Conservation (phyloP, 2,797 vertebrate species). For the Forpus xanthops region DNA sequence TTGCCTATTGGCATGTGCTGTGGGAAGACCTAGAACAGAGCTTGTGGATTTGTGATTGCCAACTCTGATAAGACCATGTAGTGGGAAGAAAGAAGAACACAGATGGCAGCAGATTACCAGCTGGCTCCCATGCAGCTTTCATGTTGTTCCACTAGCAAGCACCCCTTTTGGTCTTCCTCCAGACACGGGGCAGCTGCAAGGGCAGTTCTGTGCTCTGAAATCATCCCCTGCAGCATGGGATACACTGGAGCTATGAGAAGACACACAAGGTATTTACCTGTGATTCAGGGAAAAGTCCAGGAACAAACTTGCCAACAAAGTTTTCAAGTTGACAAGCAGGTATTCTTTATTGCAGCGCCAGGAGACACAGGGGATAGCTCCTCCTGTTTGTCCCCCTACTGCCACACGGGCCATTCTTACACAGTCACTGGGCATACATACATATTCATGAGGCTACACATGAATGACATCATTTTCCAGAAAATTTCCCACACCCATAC, state of each 20-base stretch:
- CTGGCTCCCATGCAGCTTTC: not conserved
- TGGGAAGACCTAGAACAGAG: not conserved
- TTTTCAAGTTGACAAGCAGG: too few species aligned
- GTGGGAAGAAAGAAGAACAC: not conserved
- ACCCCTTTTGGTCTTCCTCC: not conserved
- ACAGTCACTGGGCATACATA: too few species aligned
- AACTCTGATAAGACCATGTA: not conserved
- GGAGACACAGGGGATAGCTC: too few species aligned
- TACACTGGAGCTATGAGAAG: not conserved
- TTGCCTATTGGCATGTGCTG: not conserved
- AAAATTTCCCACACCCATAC: too few species aligned
- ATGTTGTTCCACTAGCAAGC: not conserved
- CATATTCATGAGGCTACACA: too few species aligned
- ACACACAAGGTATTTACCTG: not conserved
- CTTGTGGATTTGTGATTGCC: not conserved
- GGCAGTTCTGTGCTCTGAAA: not conserved
- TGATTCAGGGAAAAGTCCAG: too few species aligned
- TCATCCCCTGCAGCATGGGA: not conserved
- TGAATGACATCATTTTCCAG: too few species aligned
- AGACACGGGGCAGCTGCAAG: not conserved
- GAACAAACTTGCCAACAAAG: too few species aligned
- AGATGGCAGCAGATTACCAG: not conserved
- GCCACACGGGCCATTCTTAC: too few species aligned
- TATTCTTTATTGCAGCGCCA: too few species aligned
- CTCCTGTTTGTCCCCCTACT: too few species aligned